phyloP scores from a whole-genome alignment of 2,888 invertebrate species.

The Tipula lateralis region DNA sequence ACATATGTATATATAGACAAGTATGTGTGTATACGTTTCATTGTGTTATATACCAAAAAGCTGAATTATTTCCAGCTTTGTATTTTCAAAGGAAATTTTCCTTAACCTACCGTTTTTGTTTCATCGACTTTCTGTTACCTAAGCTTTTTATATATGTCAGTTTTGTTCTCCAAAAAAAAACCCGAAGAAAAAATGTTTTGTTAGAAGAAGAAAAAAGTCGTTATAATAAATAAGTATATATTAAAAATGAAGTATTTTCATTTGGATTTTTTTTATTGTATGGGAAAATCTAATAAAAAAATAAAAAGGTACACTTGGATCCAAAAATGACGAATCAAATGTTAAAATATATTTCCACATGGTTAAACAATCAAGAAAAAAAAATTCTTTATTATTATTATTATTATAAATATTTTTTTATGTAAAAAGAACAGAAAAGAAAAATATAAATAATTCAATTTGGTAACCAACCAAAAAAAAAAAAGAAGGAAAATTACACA shows the following conservation, averaged over 20 bases:
- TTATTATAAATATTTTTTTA: background rate
- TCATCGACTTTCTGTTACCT: constrained; percentile 19
- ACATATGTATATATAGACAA: background rate
- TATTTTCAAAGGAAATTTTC: background rate
- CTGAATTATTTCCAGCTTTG: background rate
- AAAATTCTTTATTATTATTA: background rate
- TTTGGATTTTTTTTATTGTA: background rate
- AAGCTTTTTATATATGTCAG: background rate
- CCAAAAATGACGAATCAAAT: constrained; percentile 4
- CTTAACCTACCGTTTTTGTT: background rate
- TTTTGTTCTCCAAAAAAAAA: background rate
- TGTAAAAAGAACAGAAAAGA: background rate
- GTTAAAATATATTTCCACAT: constrained; percentile 15
- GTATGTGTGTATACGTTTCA: background rate
- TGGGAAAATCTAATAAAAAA: background rate
- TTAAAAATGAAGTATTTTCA: constrained; percentile 11
- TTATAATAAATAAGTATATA: background rate
- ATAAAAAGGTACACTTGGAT: constrained; percentile 3
- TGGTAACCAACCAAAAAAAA: constrained; percentile 3
- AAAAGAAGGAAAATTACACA: background rate
- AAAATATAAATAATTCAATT: constrained; percentile 15
- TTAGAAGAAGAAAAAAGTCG: background rate
- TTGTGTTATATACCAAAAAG: background rate
- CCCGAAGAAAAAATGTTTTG: background rate
- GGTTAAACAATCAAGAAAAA: background rate